Evolutionary conservation across 2,888 invertebrate genomes (phyloP), one percentile per base, ranked within the genome.

Genomic region (Heliconius aoede): DNA sequence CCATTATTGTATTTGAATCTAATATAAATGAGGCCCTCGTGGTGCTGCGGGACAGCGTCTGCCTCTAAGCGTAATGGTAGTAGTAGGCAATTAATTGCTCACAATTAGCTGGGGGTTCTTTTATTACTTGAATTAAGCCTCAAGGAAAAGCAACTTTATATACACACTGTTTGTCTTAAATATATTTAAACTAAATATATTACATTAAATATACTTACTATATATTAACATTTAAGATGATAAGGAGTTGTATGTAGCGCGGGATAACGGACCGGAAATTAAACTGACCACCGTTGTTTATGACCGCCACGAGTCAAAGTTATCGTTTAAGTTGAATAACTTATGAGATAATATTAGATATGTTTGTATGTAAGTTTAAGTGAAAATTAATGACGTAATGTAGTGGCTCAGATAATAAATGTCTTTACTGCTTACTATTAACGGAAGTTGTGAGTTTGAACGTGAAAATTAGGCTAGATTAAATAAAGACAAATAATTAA

Each of bases 281-380:
- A 81, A 82, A 80, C 76, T 82, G 80, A 79, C 81, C 80, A 76
- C 65, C 67, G 58, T 28, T 77, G 80, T 80, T 80, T 82, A 82
- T 76, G 79, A 76, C 9, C 67, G 67, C 67, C 58, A 24, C 26
- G 64, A 32, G 18, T 61, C 58, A 30, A 67, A 75, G 26, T 71
- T 65, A 55, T 64, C 61, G 72, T 26, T 68, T 74, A 76, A 72
- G 9, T 74, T 72, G 36, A 36, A 26, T 40, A 71, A 72, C 60
- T 72, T 72, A 26, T 72, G 60, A 61, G 40, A 72, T 72, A 60
- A 61, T 51, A 26, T 15, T 55, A 68, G 5, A 51, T 60, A 51
- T 60, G 15, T n/a, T n/a, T 68, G n/a, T n/a, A 13, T 40, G 58
- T n/a, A 30, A 46, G 15, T 40, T 26, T 28, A 55, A n/a, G 58